Evolutionary conservation across 2,113 vertebrate species (phyloP).

Genomic region (Nymphicus hollandicus): DNA sequence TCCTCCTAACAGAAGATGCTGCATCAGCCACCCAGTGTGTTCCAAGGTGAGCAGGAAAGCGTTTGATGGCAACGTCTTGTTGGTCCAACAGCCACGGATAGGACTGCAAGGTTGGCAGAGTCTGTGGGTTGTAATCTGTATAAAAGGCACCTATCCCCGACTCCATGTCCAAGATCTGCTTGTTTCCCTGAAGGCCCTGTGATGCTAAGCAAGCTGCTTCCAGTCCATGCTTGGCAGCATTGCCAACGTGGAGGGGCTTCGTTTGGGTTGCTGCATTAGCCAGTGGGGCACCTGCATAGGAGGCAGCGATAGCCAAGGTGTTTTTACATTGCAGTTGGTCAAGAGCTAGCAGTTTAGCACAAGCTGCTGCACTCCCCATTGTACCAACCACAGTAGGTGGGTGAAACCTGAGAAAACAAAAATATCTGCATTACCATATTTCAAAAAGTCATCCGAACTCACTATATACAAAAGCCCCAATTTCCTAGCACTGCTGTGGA

Average conservation of each 20-base stretch:
- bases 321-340: conserved; percentile 76
- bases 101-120: conserved; percentile 59
- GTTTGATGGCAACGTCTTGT: conserved; percentile 89
- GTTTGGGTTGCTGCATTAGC: conserved; percentile 93
- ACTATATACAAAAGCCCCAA: not conserved
- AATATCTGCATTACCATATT: not conserved
- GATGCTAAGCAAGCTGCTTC: conserved; percentile 86
- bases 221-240: conserved; percentile 82
- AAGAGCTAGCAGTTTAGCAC: conserved; percentile 84
- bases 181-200: conserved; percentile 84
- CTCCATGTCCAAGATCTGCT: conserved; percentile 79
- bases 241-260: conserved; percentile 90
- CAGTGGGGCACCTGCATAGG: conserved; percentile 87
- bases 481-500: not conserved
- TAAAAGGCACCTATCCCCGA: conserved; percentile 89
- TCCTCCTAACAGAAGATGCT: conserved; percentile 70
- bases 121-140: conserved; percentile 79
- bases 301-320: conserved; percentile 88
- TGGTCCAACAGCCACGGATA: conserved; percentile 85
- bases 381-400: conserved; percentile 90
- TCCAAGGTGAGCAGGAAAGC: conserved; percentile 88
- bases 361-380: conserved; percentile 89
- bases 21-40: conserved; percentile 94
- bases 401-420: conserved; percentile 83
- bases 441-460: not conserved